phyloP scores from a whole-genome alignment of 1,140 invertebrate genomes.

The Aleiodes sp. region DNA sequence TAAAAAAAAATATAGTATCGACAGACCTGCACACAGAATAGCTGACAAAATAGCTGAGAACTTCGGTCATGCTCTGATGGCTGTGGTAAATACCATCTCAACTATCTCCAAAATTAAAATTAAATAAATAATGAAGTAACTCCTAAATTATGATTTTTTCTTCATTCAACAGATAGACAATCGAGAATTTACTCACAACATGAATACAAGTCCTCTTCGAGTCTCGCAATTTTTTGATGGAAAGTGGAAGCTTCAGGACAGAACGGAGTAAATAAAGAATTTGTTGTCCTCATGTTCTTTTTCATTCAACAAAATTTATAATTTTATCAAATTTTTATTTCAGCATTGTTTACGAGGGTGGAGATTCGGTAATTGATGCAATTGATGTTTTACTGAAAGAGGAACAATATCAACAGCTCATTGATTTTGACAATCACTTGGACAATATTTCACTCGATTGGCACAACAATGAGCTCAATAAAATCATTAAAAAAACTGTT shows the following conservation, averaged over 20 bases:
- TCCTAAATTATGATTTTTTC: too few relatives aligned
- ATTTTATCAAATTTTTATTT: slow-evolving; percentile 38
- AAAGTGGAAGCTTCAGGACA: slow-evolving; percentile 75
- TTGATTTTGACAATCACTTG: slow-evolving; percentile 93
- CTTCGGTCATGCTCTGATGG: slow-evolving; percentile 76
- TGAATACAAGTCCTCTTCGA: slow-evolving; percentile 74
- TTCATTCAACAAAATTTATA: slow-evolving; percentile 23
- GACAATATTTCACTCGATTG: slow-evolving; percentile 85
- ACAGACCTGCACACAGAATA: slow-evolving; percentile 83
- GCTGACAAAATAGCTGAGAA: slow-evolving; percentile 88
- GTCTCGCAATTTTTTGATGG: slow-evolving; percentile 76
- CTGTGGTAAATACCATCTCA: slow-evolving; percentile 72
- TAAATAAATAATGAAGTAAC: too few relatives aligned
- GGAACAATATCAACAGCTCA: slow-evolving; percentile 75
- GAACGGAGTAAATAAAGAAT: slow-evolving; percentile 57
- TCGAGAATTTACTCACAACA: slow-evolving; percentile 72
- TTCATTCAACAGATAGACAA: slow-evolving; percentile 75
- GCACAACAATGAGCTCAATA: slow-evolving; percentile 78
- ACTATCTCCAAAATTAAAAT: too few relatives aligned
- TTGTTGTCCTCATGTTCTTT: too few relatives aligned
- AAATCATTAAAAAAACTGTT: slow-evolving; percentile 63
- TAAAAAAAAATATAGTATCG: too few relatives aligned
- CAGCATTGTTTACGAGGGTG: slow-evolving; percentile 60
- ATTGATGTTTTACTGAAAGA: slow-evolving; percentile 75
- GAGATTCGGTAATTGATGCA: slow-evolving; percentile 68